Evolutionary conservation across 2,888 invertebrate species (phyloP).

Genomic region (Standfussiana lucernea): DNA sequence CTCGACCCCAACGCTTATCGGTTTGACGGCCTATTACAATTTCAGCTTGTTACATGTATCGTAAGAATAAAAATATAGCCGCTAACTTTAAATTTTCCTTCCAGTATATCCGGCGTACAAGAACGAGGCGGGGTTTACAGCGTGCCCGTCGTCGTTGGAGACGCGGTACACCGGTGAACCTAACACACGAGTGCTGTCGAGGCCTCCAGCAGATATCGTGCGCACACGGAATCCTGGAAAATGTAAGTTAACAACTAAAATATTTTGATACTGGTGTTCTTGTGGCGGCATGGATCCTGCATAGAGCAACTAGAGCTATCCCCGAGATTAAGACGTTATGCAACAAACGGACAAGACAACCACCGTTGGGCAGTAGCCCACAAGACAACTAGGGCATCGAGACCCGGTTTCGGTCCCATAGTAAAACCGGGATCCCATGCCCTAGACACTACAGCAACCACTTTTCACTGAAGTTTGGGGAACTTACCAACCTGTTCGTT

Average conservation of each 20-base stretch:
- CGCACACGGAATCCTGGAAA: conserved; percentile 91
- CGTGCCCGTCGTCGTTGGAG: conserved; percentile 85
- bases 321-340: background rate
- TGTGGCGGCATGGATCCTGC: background rate
- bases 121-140: conserved; percentile 88
- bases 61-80: background rate
- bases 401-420: too few species aligned
- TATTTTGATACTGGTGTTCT: background rate
- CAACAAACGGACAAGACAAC: background rate
- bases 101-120: conserved; percentile 88
- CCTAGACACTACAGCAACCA: background rate
- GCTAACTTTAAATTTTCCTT: conserved; percentile 62
- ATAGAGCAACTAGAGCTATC: background rate
- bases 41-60: too few species aligned
- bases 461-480: background rate
- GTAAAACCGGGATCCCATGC: too few species aligned
- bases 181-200: conserved; percentile 92
- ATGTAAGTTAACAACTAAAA: conserved; percentile 73
- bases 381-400: too few species aligned
- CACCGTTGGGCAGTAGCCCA: background rate
- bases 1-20: too few species aligned
- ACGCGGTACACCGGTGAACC: conserved; percentile 95
- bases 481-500: background rate
- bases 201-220: conserved; percentile 94
- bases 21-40: too few species aligned